Percentiles rank a stretch among this genome's conserved stretches.
These are phyloP conservation scores for Gallinago solitaria DNA, from an alignment of 2,797 vertebrate genomes.

Conservation along the genomic window DNA sequence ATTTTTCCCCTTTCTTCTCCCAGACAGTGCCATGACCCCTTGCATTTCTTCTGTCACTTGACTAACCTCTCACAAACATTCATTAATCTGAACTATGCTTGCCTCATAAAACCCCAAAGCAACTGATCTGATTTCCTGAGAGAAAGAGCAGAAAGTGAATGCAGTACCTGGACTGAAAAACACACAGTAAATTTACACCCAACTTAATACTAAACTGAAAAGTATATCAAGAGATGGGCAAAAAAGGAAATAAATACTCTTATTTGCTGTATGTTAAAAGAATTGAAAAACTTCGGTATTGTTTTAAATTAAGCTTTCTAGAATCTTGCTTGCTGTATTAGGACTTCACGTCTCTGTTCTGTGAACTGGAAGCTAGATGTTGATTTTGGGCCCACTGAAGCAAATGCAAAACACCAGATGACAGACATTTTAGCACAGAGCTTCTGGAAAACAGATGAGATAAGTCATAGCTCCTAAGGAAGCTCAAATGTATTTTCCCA, in stretches of 20 bases:
- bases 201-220: not conserved
- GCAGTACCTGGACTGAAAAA: not conserved
- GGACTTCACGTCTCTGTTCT: not conserved
- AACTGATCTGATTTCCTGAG: not conserved
- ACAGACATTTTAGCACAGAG: not conserved
- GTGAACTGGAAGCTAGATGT: not conserved
- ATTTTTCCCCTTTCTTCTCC: not conserved
- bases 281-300: not conserved
- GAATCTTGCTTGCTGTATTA: not conserved
- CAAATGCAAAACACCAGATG: not conserved
- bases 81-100: not conserved
- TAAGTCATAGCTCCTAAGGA: not conserved
- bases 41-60: not conserved
- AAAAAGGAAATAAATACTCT: not conserved
- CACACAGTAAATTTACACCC: not conserved
- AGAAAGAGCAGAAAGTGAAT: not conserved
- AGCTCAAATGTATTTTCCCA: fast-evolving
- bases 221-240: fast-evolving
- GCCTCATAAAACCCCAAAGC: not conserved
- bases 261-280: not conserved
- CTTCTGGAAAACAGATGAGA: not conserved
- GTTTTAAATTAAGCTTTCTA: not conserved
- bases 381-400: not conserved
- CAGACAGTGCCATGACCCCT: not conserved
- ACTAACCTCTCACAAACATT: not conserved